Evolutionary conservation across 2,888 invertebrate species (phyloP), one percentile per base, ranked within the genome.

Genomic region (Orgyia antiqua): DNA sequence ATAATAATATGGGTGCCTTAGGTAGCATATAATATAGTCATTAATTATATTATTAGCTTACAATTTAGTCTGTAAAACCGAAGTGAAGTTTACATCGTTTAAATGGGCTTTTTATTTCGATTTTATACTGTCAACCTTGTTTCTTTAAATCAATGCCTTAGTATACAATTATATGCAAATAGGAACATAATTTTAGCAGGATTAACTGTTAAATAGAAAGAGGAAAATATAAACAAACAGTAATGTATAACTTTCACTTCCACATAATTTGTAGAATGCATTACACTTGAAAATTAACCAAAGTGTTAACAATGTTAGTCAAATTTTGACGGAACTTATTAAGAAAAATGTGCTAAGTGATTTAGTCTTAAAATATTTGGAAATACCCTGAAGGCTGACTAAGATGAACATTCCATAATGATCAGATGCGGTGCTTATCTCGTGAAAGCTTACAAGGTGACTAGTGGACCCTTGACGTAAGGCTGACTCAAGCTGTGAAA

Each of bases 211-310:
- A n/a, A n/a, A n/a, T n/a, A n/a, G n/a, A n/a, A n/a, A n/a, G n/a
- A n/a, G n/a, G n/a, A n/a, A n/a, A n/a, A n/a, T n/a, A n/a, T n/a
- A n/a, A n/a, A n/a, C n/a, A n/a, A n/a, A n/a, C n/a, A n/a, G n/a
- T n/a, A n/a, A n/a, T n/a, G n/a, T n/a, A n/a, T n/a, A n/a, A 27
- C 48, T 54, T 54, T 41, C 45, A 31, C 33, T 38, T 51, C 51
- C 45, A 34, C 18, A 24, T 37, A 29, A 24, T 34, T 23, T 21
- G 21, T 35, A 13, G 24, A 13, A 13, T 2, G n/a, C 13, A 10
- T 13, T 13, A 13, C 13, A 21, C 9, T 28, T 43, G 31, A 36
- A 47, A 39, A 18, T 27, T 28, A 36, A 27, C 33, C 31, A 19
- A 30, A 10, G 24, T 35, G 36, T 33, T 45, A 51, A 47, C 31